Evolutionary conservation across 2,888 invertebrate genomes (phyloP), one percentile per base, ranked within the genome.

Genomic region (Yponomeuta malinellus): DNA sequence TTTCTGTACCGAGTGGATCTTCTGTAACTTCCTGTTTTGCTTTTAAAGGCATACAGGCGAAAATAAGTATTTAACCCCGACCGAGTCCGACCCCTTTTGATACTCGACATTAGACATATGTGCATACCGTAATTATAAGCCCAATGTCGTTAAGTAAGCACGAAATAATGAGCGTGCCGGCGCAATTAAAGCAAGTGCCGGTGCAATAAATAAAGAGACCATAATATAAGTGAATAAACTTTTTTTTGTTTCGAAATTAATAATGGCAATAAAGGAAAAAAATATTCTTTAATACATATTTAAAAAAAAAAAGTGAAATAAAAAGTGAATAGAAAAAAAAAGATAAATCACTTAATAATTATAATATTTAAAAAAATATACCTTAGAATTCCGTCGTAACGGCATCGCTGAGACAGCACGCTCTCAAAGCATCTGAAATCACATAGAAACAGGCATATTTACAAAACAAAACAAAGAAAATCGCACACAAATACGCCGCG

Each of bases 311-410:
- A 23, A 23, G 23, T 23, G 0, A 23, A 23, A 23, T 23, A 23
- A 23, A 23, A 23, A 23, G 23, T 43, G 9, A 8, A 43, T 8
- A 6, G 43, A 43, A 43, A 43, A 43, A 43, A 43, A 43, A 9
- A 5, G 0, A 8, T 43, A 8, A 43, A 64, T 66, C 63, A 71
- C 71, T 65, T 71, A 71, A 71, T 69, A 65, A 59, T 43, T 31
- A 0, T 10, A 1, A 43, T 43, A 43, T 43, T 43, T 8, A 43
- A 43, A 8, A 43, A 43, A 43, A 43, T 68, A 73, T 48, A 74
- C 70, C 70, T 82, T 83, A 83, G 81, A 64, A 86, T 84, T 88
- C 86, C 87, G 65, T 68, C 63, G 63, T 71, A 71, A 70, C 66
- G 48, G 48, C 31, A 59, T 33, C 63, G 66, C 70, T 63, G 72